These are phyloP conservation scores for Xestia c-nigrum DNA, from an alignment of 2,888 invertebrate species.

Conservation along the genomic window DNA sequence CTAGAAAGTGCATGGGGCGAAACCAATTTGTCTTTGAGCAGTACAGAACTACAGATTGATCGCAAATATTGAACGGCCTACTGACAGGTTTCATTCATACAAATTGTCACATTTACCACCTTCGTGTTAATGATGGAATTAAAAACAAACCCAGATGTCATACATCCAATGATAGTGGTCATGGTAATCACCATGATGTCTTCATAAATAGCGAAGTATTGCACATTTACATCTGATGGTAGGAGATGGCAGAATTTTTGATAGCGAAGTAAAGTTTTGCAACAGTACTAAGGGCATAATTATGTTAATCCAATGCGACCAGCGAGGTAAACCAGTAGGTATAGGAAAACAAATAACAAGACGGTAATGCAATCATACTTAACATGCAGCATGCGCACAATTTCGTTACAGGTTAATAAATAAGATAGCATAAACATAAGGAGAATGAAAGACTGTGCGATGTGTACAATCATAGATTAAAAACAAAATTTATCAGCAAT, in stretches of 20 bases:
- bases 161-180: neutral
- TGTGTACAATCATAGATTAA: constrained; percentile 4
- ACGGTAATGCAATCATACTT: constrained; percentile 39
- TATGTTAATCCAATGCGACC: constrained; percentile 55
- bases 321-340: constrained; percentile 50
- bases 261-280: constrained; percentile 20
- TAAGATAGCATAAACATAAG: constrained; percentile 32
- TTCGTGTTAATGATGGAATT: neutral
- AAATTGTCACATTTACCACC: constrained; percentile 35
- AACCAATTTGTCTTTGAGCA: constrained; percentile 50
- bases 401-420: constrained; percentile 34
- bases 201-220: neutral
- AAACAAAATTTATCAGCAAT: constrained; percentile 20
- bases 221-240: constrained; percentile 1
- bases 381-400: constrained; percentile 39
- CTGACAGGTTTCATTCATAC: constrained; percentile 21
- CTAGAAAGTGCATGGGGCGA: constrained; percentile 65
- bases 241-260: constrained; percentile 16
- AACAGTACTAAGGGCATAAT: constrained; percentile 28
- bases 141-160: neutral
- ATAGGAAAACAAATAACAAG: constrained; percentile 54
- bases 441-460: constrained; percentile 16
- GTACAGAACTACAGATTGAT: constrained; percentile 28
- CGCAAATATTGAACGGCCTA: constrained; percentile 37
- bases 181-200: constrained; percentile 9